Evolutionary conservation across 2,113 vertebrate species (phyloP), one percentile per base, ranked within the genome.

Genomic region (Polypterus senegalus): DNA sequence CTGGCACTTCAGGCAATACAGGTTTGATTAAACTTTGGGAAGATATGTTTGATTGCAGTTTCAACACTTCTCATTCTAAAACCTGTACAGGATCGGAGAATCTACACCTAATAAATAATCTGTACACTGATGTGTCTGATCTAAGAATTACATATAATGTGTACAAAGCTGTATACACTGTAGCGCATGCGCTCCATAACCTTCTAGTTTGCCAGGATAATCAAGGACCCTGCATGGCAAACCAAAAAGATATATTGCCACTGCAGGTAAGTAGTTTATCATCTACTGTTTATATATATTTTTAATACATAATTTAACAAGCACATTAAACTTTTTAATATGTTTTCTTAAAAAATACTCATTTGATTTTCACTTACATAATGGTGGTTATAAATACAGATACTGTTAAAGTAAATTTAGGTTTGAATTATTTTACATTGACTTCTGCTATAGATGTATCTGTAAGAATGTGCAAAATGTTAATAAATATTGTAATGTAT

Each of bases 1-100:
- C 66, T 47, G 68, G 77, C 54, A 65, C 70, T 44, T 73, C 76
- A 43, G 71, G 70, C 51, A 82, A 68, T 66, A 51, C 63, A 11
- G 45, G 85, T 3, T 52, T 85, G 4, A 79, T 7, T 60, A 82
- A 88, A 61, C 86, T 87, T 67, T 87, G 86, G 84, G 83, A 88
- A 71, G 69, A 44, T 0, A 69, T 68, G 3, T 86, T 88, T 74
- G 68, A 52, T 54, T 88, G 86, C 61, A 71, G 63, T 47, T 70
- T 73, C 48, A 63, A 53, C 61, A 46, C 68, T 43, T 67, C 60
- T 6, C 63, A 63, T 57, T 60, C 58, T 1, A 7, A 60, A 62
- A 49, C 59, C 27, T 88, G 86, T 61, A 72, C 77, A 66, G 84
- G 83, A n/a, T 74, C 61, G 57, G 84, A 87, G 66, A 72, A 57